Percentiles rank a stretch among this genome's conserved stretches.
These are phyloP conservation scores for Paracyclopina nana DNA, from an alignment of 1,140 invertebrate genomes.

Conservation along the genomic window DNA sequence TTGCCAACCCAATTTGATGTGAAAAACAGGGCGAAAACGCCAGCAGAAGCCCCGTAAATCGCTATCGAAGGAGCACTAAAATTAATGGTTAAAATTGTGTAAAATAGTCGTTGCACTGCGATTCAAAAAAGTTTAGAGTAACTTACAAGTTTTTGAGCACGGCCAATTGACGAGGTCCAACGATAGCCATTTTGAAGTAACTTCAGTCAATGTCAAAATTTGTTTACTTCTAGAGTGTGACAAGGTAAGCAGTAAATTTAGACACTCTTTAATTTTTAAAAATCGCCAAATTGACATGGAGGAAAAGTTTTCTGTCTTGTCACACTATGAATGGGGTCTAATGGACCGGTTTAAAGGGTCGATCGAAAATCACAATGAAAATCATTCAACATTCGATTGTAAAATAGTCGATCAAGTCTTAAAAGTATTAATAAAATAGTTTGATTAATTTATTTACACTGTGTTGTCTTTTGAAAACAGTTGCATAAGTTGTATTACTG, in stretches of 20 bases:
- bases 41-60: neutral
- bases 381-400: too few relatives aligned
- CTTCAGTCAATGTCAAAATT: neutral
- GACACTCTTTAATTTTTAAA: neutral
- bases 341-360: too few relatives aligned
- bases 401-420: too few relatives aligned
- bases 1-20: neutral
- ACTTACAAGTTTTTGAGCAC: neutral
- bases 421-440: too few relatives aligned
- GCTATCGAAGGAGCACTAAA: neutral
- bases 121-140: neutral
- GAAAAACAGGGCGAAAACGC: neutral
- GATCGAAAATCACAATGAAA: too few relatives aligned
- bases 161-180: neutral
- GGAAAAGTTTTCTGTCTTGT: too few relatives aligned
- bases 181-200: neutral
- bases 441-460: too few relatives aligned
- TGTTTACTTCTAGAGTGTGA: neutral
- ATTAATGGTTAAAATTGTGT: neutral
- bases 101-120: neutral
- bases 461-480: too few relatives aligned
- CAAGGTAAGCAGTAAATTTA: neutral
- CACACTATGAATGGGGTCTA: too few relatives aligned
- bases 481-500: too few relatives aligned
- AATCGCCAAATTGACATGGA: neutral